A percentile compares a stretch with the other conserved stretches of the same genome.
phyloP scores from a whole-genome alignment of 1,140 invertebrate genomes.

The Popillia japonica region DNA sequence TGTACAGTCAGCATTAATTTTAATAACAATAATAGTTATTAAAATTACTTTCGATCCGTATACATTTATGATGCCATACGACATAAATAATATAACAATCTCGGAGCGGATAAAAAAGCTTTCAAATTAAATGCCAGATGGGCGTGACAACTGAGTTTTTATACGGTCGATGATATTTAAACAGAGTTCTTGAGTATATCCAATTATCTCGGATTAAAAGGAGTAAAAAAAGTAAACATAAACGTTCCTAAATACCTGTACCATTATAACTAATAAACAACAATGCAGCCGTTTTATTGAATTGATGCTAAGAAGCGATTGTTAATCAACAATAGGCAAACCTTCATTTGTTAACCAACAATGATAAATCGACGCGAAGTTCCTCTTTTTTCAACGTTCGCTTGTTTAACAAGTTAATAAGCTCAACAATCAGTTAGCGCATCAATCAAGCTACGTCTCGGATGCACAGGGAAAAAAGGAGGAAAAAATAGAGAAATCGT shows the following conservation, averaged over 20 bases:
- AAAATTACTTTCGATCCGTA: constrained; percentile 30
- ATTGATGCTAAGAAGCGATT: constrained; percentile 51
- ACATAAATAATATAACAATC: constrained; percentile 34
- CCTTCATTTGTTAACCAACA: constrained; percentile 50
- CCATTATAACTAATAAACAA: constrained; percentile 50
- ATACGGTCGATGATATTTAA: constrained; percentile 36
- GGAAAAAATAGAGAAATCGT: constrained; percentile 41
- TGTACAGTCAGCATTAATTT: constrained; percentile 36
- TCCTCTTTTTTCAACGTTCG: constrained; percentile 45
- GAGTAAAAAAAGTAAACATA: constrained; percentile 36
- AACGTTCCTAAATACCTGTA: constrained; percentile 41
- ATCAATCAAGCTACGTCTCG: constrained; percentile 54
- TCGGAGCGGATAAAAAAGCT: constrained; percentile 5
- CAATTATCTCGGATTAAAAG: constrained; percentile 41
- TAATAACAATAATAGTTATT: constrained; percentile 37
- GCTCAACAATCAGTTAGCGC: constrained; percentile 57
- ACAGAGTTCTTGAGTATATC: constrained; percentile 37
- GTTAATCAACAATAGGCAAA: constrained; percentile 51
- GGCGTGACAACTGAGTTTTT: constrained; percentile 42
- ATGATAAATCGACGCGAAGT: constrained; percentile 52
- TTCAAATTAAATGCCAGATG: constrained; percentile 40
- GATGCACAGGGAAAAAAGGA: neutral
- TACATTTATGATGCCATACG: constrained; percentile 8
- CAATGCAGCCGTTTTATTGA: constrained; percentile 49
- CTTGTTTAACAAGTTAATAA: constrained; percentile 60